Conservation (phyloP, 2,113 vertebrate genomes). For the Phyllopteryx taeniolatus region DNA sequence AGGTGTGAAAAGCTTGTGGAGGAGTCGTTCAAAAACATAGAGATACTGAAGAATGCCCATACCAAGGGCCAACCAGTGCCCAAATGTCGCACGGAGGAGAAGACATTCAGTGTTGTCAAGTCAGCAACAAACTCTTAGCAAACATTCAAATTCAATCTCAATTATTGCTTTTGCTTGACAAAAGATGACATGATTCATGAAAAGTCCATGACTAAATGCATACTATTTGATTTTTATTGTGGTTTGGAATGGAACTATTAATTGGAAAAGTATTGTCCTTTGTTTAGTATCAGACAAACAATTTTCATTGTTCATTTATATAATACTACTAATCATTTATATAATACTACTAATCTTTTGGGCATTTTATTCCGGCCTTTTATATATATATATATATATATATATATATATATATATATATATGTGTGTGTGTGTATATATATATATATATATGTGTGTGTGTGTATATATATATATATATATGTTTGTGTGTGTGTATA, state of each 20-base stretch:
- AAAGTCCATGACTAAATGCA: neutral
- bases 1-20: conserved; percentile 83
- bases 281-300: neutral
- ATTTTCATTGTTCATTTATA: neutral
- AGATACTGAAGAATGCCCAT: conserved; percentile 78
- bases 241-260: neutral
- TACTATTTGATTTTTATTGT: neutral
- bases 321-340: too few relatives aligned
- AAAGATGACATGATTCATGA: neutral
- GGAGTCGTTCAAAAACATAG: conserved; percentile 81
- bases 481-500: too few relatives aligned
- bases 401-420: too few relatives aligned
- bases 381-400: too few relatives aligned
- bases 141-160: neutral
- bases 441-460: too few relatives aligned
- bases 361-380: neutral
- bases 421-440: too few relatives aligned
- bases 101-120: conserved; percentile 84
- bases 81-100: conserved; percentile 80
- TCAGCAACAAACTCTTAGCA: conserved; percentile 49
- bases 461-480: too few relatives aligned
- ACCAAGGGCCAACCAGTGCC: conserved; percentile 78
- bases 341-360: neutral
- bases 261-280: neutral
- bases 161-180: neutral